Conservation (phyloP, 2,888 invertebrate genomes). For the Rhingia campestris region DNA sequence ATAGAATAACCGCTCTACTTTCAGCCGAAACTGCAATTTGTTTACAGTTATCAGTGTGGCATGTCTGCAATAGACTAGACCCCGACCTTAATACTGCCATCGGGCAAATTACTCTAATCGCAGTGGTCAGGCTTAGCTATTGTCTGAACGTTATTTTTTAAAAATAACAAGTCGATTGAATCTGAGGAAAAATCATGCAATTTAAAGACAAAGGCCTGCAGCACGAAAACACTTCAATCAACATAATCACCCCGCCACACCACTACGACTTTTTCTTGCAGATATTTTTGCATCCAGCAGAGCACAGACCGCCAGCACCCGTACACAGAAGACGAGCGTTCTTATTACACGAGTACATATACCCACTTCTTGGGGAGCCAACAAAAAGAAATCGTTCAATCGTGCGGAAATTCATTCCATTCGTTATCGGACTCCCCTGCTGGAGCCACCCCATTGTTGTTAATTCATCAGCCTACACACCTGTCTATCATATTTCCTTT, state of each 20-base stretch:
- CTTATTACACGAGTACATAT: slow-evolving; percentile 35
- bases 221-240: slow-evolving; percentile 49
- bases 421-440: slow-evolving; percentile 49
- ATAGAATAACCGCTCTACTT: slow-evolving; percentile 38
- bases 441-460: slow-evolving; percentile 57
- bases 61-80: slow-evolving; percentile 19
- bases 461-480: slow-evolving; percentile 69
- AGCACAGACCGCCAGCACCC: not conserved
- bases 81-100: slow-evolving; percentile 54
- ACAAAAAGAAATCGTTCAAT: slow-evolving; percentile 71
- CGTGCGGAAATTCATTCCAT: slow-evolving; percentile 71
- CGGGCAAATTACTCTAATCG: slow-evolving; percentile 50
- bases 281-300: slow-evolving; percentile 44
- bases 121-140: slow-evolving; percentile 46
- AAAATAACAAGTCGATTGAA: slow-evolving; percentile 41
- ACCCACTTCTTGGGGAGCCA: slow-evolving; percentile 37
- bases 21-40: slow-evolving; percentile 22
- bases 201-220: slow-evolving; percentile 45
- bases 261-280: slow-evolving; percentile 15
- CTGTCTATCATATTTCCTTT: slow-evolving; percentile 68
- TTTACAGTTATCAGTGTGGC: slow-evolving; percentile 19
- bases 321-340: slow-evolving; percentile 23
- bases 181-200: slow-evolving; percentile 45
- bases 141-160: slow-evolving; percentile 55
- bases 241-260: slow-evolving; percentile 26